phyloP scores from a whole-genome alignment of 2,888 invertebrate genomes.

The Ochropleura plecta region DNA sequence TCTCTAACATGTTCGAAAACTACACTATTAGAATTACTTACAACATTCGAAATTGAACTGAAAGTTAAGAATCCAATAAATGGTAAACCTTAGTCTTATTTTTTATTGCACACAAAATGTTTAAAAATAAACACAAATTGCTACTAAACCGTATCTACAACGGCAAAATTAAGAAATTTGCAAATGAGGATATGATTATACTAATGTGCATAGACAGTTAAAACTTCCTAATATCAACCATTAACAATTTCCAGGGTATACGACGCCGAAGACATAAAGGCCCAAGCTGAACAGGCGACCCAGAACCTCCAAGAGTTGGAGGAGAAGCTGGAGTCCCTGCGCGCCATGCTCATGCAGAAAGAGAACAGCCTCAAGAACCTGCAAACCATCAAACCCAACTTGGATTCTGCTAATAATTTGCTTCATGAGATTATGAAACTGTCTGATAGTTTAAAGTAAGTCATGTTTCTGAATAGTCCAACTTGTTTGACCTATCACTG shows the following conservation, averaged over 20 bases:
- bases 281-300: conserved; percentile 78
- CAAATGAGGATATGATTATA: no score
- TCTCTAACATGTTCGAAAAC: no score
- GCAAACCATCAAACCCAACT: conserved; percentile 81
- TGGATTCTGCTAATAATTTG: conserved; percentile 81
- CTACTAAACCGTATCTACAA: no score
- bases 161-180: no score
- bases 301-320: conserved; percentile 81
- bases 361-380: conserved; percentile 83
- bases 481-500: no score
- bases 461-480: conserved; percentile 21
- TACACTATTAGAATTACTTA: no score
- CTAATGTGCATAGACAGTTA: no score
- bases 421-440: conserved; percentile 81
- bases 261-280: conserved; percentile 82
- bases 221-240: neutral
- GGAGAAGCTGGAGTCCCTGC: conserved; percentile 75
- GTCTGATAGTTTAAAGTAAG: conserved; percentile 80
- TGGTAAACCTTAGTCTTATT: no score
- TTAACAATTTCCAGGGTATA: conserved; percentile 72
- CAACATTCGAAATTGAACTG: no score
- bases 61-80: no score
- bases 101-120: no score
- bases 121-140: no score
- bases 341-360: conserved; percentile 78